Base-by-base conservation (phyloP, 2,113 vertebrate species). In the Oophaga pumilio region DNA sequence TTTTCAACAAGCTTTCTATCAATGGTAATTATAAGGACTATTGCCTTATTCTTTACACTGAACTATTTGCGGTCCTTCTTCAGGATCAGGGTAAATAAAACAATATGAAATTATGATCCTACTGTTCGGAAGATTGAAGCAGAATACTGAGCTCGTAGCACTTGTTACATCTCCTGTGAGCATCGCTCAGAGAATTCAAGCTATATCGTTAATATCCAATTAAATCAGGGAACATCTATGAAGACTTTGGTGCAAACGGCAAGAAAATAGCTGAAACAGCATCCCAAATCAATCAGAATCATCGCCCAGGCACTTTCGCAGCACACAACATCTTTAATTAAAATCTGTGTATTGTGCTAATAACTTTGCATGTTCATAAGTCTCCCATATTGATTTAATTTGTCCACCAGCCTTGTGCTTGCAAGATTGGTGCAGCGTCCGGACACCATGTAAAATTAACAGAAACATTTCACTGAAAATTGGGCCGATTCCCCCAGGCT, bases 271-370 rank as follows among this genome's bases (percentile, higher is more conserved):
- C 84, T 85, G 84, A 85, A 85, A 26, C 91, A 92, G 92, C 91
- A 92, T 76, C 77, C 68, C 28, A 26, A 57, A 92, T 95, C 92
- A 91, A 69, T 93, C 89, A 89, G 60, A 33, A 68, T 57, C 90
- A 68, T 57, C 90, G 82, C 81, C 82, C 88, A 2, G 3, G 59
- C 13, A 69, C 90, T 91, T 90, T 93, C 90, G 91, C 87, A 83
- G 89, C 89, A 92, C 90, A 82, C 88, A 91, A 77, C 89, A 84
- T 90, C 88, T 93, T 93, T 94, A 93, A 95, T 95, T 95, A 94
- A 95, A 94, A 91, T 78, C 86, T 90, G 89, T 92, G 91, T 94
- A 90, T 92, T 91, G 89, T 89, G 89, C 89, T 93, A 93, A 93
- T 93, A 95, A 93, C 90, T 92, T 89, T 83, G 80, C 84, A 71